These are phyloP conservation scores for Mimas tiliae DNA, from an alignment of 2,888 invertebrate genomes.

Conservation along the genomic window DNA sequence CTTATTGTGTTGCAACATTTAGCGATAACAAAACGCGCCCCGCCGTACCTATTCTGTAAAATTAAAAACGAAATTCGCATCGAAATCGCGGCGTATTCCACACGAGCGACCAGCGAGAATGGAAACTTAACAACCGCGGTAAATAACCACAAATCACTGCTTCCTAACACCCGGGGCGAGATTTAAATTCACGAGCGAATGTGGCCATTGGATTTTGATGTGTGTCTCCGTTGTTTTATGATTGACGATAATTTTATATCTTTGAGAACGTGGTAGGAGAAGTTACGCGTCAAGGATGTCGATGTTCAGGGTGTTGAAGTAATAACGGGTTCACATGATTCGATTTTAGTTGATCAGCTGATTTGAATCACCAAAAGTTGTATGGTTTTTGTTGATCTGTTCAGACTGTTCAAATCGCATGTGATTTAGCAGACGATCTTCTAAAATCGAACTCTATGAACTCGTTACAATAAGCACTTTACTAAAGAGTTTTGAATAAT, in stretches of 20 bases:
- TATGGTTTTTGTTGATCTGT: too few species aligned
- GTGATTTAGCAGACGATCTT: too few species aligned
- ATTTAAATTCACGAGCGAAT: constrained; percentile 79
- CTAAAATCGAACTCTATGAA: too few species aligned
- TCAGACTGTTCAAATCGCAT: too few species aligned
- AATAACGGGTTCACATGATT: too few species aligned
- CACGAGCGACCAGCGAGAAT: constrained; percentile 75
- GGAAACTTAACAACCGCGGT: constrained; percentile 82
- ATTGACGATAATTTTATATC: not conserved
- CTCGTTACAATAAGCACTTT: too few species aligned
- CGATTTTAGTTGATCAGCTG: too few species aligned
- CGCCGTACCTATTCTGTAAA: constrained; percentile 66
- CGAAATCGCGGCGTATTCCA: constrained; percentile 74
- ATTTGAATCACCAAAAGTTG: too few species aligned
- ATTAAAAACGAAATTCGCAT: constrained; percentile 79
- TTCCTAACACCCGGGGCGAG: constrained; percentile 79
- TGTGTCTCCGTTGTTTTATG: constrained; percentile 52
- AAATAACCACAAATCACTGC: constrained; percentile 84
- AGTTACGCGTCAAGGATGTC: too few species aligned
- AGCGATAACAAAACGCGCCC: constrained; percentile 44
- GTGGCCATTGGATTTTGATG: constrained; percentile 56
- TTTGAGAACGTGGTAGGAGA: too few species aligned
- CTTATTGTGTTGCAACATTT: constrained; percentile 45
- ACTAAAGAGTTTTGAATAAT: too few species aligned
- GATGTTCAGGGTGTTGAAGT: too few species aligned